These are phyloP conservation scores for Platyscapa corneri DNA, from an alignment of 1,140 invertebrate genomes.

Conservation along the genomic window DNA sequence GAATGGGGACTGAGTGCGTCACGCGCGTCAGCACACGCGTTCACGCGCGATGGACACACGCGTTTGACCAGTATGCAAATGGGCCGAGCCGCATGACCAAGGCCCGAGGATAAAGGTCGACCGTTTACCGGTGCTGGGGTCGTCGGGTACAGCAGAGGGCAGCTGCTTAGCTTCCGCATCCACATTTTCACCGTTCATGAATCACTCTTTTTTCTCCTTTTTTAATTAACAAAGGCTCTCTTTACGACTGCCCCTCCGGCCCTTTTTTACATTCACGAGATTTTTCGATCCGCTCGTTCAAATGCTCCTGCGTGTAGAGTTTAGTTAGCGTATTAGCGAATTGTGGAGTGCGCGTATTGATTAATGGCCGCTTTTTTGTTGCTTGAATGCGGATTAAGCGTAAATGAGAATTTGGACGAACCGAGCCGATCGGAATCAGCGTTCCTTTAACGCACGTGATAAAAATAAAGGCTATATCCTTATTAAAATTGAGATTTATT, in stretches of 20 bases:
- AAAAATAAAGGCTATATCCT: too few species aligned
- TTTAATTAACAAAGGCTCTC: not conserved
- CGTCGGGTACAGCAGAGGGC: not conserved
- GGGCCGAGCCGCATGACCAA: not conserved
- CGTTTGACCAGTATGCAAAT: conserved; percentile 64
- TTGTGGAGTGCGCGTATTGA: not conserved
- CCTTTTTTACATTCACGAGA: not conserved
- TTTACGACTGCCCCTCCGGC: not conserved
- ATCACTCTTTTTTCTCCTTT: not conserved
- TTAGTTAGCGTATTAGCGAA: not conserved
- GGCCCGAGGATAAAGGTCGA: conserved; percentile 40
- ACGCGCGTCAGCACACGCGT: not conserved
- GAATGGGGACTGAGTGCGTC: conserved; percentile 43
- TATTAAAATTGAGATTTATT: too few species aligned
- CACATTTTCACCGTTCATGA: not conserved
- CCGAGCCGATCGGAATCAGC: too few species aligned
- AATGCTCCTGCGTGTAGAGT: not conserved
- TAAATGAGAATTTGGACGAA: too few species aligned
- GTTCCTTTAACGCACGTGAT: too few species aligned
- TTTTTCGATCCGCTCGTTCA: not conserved
- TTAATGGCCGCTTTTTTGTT: too few species aligned
- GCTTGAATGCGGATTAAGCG: too few species aligned
- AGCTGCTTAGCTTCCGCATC: conserved; percentile 4
- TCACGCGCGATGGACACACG: conserved; percentile 16
- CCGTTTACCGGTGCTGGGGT: conserved; percentile 10